Conservation (phyloP, 1,140 invertebrate species). For the Eufriesea mexicana region DNA sequence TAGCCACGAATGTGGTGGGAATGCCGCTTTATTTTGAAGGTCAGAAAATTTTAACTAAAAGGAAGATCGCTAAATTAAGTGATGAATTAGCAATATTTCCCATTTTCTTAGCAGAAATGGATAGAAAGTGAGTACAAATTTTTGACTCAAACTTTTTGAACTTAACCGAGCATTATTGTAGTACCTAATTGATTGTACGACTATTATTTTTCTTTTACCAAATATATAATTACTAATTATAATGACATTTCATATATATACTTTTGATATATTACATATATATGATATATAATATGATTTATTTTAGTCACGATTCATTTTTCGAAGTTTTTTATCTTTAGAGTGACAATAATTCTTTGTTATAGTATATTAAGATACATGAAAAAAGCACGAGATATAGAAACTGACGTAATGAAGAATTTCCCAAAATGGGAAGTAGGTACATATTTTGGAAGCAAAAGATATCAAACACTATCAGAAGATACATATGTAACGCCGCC, state of each 20-base stretch:
- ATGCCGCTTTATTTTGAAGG: background rate
- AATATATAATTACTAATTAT: background rate
- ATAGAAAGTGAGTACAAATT: slow-evolving; percentile 51
- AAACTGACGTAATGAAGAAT: slow-evolving; percentile 54
- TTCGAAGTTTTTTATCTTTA: background rate
- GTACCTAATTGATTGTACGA: too few relatives aligned
- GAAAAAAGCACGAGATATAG: slow-evolving; percentile 6
- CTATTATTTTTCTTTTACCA: too few relatives aligned
- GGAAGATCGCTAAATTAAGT: slow-evolving; percentile 42
- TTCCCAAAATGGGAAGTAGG: slow-evolving; percentile 47
- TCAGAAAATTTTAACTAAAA: fast-evolving
- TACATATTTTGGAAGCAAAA: slow-evolving; percentile 35
- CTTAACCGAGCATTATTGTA: too few relatives aligned
- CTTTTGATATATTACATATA: background rate
- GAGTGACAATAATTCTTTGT: background rate
- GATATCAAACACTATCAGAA: background rate
- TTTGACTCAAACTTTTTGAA: too few relatives aligned
- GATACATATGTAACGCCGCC: slow-evolving; percentile 27
- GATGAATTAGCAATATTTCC: slow-evolving; percentile 32
- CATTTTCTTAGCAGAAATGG: slow-evolving; percentile 39
- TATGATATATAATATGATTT: too few relatives aligned
- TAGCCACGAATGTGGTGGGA: background rate
- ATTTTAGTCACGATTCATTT: too few relatives aligned
- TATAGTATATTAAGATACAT: slow-evolving; percentile 36
- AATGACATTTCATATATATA: background rate